Evolutionary conservation across 2,113 vertebrate species (phyloP).

Genomic region (Mesoclemmys tuberculata): DNA sequence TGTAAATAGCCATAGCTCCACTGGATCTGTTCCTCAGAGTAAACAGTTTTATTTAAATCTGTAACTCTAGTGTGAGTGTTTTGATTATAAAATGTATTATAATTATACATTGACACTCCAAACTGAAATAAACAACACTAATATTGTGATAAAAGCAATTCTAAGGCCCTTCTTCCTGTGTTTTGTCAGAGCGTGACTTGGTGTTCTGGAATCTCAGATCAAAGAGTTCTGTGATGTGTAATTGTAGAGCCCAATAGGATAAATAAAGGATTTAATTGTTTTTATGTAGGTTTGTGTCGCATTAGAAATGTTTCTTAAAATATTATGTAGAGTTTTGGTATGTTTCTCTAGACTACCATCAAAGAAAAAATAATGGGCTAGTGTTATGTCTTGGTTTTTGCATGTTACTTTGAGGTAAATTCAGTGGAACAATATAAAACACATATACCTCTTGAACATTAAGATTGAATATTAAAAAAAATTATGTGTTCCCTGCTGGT

Average conservation of each 20-base stretch:
- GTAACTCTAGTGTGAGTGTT: background rate
- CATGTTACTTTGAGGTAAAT: conserved; percentile 22
- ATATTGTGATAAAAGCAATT: background rate
- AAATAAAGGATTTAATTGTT: background rate
- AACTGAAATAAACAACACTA: background rate
- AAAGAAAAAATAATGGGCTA: background rate
- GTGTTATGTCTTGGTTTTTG: conserved; percentile 5
- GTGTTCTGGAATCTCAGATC: conserved; percentile 21
- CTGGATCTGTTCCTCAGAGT: background rate
- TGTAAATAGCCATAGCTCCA: background rate
- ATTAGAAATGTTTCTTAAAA: background rate
- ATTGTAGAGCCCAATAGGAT: conserved; percentile 3
- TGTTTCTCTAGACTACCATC: conserved; percentile 1
- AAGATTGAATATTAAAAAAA: background rate
- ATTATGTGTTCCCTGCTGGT: background rate
- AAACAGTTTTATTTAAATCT: background rate
- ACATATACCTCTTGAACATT: background rate
- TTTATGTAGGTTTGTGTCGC: background rate
- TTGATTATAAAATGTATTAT: too few species aligned
- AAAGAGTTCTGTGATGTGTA: background rate
- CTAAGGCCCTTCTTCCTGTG: background rate
- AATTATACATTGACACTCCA: too few species aligned
- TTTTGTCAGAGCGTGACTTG: conserved; percentile 1
- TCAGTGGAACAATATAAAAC: background rate
- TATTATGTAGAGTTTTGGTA: background rate